phyloP scores from a whole-genome alignment of 1,140 invertebrate species.

The Trypoxylus dichotomus region DNA sequence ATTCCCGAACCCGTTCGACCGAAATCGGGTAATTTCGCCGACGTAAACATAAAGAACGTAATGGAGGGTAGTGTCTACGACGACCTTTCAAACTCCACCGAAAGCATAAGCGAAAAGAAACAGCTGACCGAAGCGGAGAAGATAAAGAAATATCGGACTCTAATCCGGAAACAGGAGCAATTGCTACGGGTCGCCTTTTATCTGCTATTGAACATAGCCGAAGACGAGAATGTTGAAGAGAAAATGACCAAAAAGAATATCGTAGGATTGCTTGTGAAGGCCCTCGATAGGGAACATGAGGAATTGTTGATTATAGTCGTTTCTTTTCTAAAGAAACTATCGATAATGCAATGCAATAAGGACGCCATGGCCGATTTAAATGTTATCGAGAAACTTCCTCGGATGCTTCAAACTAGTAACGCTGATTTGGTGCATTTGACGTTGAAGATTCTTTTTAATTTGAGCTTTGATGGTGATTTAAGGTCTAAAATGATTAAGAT shows the following conservation, averaged over 20 bases:
- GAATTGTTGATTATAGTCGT: slow-evolving; percentile 90
- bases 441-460: slow-evolving; percentile 89
- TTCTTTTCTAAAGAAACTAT: slow-evolving; percentile 94
- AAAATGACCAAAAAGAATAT: slow-evolving; percentile 97
- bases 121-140: slow-evolving; percentile 62
- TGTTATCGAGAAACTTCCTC: slow-evolving; percentile 74
- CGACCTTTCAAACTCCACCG: slow-evolving; percentile 63
- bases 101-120: slow-evolving; percentile 79
- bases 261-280: slow-evolving; percentile 83
- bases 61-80: slow-evolving; percentile 66
- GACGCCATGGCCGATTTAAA: slow-evolving; percentile 82
- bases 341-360: slow-evolving; percentile 93
- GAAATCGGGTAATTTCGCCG: slow-evolving; percentile 67
- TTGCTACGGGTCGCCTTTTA: slow-evolving; percentile 86
- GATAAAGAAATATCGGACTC: slow-evolving; percentile 47
- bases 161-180: slow-evolving; percentile 86
- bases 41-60: slow-evolving; percentile 49
- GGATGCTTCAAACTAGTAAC: slow-evolving; percentile 71
- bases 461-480: slow-evolving; percentile 92
- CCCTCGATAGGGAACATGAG: slow-evolving; percentile 80
- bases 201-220: slow-evolving; percentile 91
- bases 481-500: slow-evolving; percentile 87
- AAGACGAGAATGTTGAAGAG: slow-evolving; percentile 91
- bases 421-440: slow-evolving; percentile 85
- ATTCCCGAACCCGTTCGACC: slow-evolving; percentile 68